Base-by-base conservation (phyloP, 2,888 invertebrate species). In the Dastarcus helophoroides region DNA sequence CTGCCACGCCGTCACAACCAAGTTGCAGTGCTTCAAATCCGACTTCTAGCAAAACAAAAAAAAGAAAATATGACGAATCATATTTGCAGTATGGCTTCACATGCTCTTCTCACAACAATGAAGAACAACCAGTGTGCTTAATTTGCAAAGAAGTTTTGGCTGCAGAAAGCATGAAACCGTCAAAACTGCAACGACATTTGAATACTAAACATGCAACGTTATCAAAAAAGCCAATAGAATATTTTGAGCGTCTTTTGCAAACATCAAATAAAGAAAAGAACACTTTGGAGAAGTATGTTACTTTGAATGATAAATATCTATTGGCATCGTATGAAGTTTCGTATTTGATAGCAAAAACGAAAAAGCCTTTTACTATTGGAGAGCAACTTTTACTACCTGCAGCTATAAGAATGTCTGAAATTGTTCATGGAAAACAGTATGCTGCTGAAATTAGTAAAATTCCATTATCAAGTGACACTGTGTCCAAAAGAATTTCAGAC, bases 101-200 rank as follows among this genome's bases (percentile, higher is more conserved):
- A 15, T 31, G 17, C 17, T 10, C 19, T 14, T 10, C 12, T 30
- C 6, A 21, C n/a, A 29, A 40, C 10, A 29, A 34, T 19, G 34
- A 38, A 26, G 34, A 36, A 30, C 21, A 30, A 30, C 41, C 41
- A 15, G 32, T 34, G 25, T 38, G 41, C 29, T 29, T 41, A 22
- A 36, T 38, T 28, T 41, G 40, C 30, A 31, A 33, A 14, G 40
- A 40, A 32, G 22, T 26, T 25, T 32, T 41, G 29, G 31, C 41
- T 17, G 33, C 32, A 26, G 33, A 38, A 29, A 31, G 35, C 22
- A 41, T 40, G 36, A 40, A 41, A 33, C 39, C 38, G 35, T 27
- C 37, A 17, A 39, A n/a, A n/a, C n/a, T n/a, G n/a, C n/a, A n/a
- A n/a, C n/a, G n/a, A n/a, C n/a, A n/a, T n/a, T n/a, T n/a, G n/a